phyloP scores from a whole-genome alignment of 2,113 vertebrate genomes.

The Nyctibius bracteatus region DNA sequence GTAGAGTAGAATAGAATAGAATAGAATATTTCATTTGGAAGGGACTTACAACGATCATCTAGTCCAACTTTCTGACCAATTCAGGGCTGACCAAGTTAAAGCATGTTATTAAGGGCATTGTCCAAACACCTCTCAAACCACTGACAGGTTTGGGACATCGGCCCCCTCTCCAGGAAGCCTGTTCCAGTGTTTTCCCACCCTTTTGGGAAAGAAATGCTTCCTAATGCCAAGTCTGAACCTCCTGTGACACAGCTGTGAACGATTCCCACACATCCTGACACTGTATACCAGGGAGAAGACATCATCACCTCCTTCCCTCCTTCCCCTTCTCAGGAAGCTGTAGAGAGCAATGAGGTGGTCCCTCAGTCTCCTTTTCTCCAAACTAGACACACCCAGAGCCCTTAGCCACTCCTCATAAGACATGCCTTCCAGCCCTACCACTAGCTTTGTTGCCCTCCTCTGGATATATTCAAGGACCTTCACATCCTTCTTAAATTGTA shows the following conservation, averaged over 20 bases:
- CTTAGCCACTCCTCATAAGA: background rate
- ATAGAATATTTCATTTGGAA: background rate
- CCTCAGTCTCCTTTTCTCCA: background rate
- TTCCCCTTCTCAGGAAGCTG: background rate
- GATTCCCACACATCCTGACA: fast-evolving
- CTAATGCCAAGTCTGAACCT: background rate
- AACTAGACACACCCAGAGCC: background rate
- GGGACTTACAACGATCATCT: fast-evolving
- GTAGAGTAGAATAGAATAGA: background rate
- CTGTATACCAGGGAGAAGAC: background rate
- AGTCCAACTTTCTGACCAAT: background rate
- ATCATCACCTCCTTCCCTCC: background rate
- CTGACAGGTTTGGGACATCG: background rate
- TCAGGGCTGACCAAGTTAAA: background rate
- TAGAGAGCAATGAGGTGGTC: background rate
- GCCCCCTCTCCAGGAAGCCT: background rate
- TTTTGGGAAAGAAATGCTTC: background rate
- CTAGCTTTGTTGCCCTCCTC: background rate
- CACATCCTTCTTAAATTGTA: background rate
- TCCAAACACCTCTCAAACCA: background rate
- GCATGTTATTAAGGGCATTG: background rate
- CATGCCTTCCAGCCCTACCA: background rate
- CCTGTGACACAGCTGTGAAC: background rate
- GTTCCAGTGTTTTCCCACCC: background rate
- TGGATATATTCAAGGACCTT: background rate